Conservation (phyloP, 2,113 vertebrate genomes). For the Labeo catla region DNA sequence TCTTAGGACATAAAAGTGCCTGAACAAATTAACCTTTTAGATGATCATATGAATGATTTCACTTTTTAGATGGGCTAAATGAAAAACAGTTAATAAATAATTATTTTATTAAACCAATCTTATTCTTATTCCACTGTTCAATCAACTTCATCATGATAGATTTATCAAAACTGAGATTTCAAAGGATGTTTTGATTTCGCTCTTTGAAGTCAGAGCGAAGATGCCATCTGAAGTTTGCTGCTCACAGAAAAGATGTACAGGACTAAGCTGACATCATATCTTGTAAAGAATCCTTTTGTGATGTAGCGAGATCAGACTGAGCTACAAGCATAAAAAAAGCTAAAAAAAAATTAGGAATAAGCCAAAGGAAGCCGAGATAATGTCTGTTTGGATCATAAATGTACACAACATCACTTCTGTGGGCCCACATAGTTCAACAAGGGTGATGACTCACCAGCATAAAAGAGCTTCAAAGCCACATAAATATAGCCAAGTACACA, state of each 20-base stretch:
- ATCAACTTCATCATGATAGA: too few species aligned
- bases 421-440: conserved; percentile 30
- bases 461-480: conserved; percentile 39
- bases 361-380: not conserved
- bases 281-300: not conserved
- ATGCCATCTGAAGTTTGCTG: not conserved
- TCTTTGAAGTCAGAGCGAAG: not conserved
- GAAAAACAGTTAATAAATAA: too few species aligned
- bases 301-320: not conserved
- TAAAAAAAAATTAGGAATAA: not conserved
- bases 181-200: not conserved
- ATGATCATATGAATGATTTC: too few species aligned
- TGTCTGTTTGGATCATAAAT: conserved; percentile 12
- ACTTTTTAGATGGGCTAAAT: too few species aligned
- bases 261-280: not conserved
- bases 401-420: conserved; percentile 22
- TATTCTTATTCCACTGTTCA: too few species aligned
- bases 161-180: not conserved
- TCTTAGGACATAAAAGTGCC: too few species aligned
- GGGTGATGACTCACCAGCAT: conserved; percentile 55
- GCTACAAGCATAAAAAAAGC: not conserved
- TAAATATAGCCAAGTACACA: conserved; percentile 41
- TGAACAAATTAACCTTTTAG: too few species aligned
- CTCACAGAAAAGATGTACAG: not conserved
- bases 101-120: too few species aligned